phyloP scores from a whole-genome alignment of 2,888 invertebrate species.

The Zeuzera pyrina region DNA sequence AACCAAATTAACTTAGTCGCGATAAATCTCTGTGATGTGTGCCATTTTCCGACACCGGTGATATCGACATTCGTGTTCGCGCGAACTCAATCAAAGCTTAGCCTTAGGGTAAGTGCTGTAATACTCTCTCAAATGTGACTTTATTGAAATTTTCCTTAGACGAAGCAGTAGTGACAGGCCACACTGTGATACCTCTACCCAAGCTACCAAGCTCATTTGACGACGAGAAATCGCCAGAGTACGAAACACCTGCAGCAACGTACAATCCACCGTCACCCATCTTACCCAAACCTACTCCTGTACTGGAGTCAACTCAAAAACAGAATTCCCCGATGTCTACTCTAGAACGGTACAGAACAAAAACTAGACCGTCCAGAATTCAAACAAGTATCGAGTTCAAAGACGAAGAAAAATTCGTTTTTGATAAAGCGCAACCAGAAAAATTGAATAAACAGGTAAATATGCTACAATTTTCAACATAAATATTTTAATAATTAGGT shows the following conservation, averaged over 20 bases:
- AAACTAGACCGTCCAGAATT: slow-evolving; percentile 51
- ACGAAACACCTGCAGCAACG: slow-evolving; percentile 39
- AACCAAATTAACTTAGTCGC: too few relatives aligned
- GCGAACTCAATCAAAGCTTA: too few relatives aligned
- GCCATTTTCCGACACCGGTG: too few relatives aligned
- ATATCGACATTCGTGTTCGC: too few relatives aligned
- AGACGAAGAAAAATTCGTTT: slow-evolving; percentile 79
- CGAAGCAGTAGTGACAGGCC: slow-evolving; percentile 76
- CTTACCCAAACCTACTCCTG: slow-evolving; percentile 33
- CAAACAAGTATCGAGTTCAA: slow-evolving; percentile 41
- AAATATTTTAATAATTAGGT: too few relatives aligned
- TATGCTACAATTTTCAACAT: too few relatives aligned
- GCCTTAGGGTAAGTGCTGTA: too few relatives aligned
- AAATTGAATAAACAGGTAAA: slow-evolving; percentile 63
- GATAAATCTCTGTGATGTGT: too few relatives aligned
- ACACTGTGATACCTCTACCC: slow-evolving; percentile 76
- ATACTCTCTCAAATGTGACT: too few relatives aligned
- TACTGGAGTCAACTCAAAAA: slow-evolving; percentile 26
- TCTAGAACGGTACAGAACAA: slow-evolving; percentile 57
- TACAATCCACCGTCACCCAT: slow-evolving; percentile 52
- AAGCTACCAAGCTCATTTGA: slow-evolving; percentile 72
- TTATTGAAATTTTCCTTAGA: slow-evolving; percentile 55
- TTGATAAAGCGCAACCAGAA: slow-evolving; percentile 77
- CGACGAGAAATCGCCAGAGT: slow-evolving; percentile 47
- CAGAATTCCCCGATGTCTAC: slow-evolving; percentile 47